Evolutionary conservation across 1,140 invertebrate species (phyloP), one percentile per base, ranked within the genome.

Genomic region (Eulimnadia texana): DNA sequence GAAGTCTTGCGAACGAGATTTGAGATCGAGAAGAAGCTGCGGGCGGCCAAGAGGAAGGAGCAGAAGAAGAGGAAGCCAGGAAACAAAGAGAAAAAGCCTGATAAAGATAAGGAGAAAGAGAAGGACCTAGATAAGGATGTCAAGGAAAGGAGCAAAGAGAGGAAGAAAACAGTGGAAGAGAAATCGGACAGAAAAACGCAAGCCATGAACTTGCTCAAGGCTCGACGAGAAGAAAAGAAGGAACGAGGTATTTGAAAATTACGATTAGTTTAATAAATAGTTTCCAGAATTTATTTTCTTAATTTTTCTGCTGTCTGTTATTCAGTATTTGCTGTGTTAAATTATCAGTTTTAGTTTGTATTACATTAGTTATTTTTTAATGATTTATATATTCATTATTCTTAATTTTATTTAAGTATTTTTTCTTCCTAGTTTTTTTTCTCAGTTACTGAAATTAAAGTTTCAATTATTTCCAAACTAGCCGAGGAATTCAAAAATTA

Each of bases 1-100:
- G 91, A 96, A 76, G 81, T 89, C 0, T 84, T 96, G 79, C 90
- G 90, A 71, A 95, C 88, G 3, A 80, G 85, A 70, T 97, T 95
- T 83, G 93, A 97, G 72, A 98, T 98, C 60, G 90, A 98, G 69
- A 86, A 93, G 63, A 98, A 98, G 71, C 72, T 98, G 6, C 79
- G 88, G 53, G 77, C 91, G 66, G 90, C 88, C 0, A 87, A 86
- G 59, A 90, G 91, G 63, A 83, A 85, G 47, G 87, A 90, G 72
- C 74, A 85, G 65, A 83, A 82, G 57, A 84, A 82, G 65, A 74
- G 76, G 62, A 78, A 78, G 60, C 54, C 58, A 63, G 66, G 59
- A 65, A 66, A 63, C 66, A 77, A 77, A 64, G 76, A 76, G 63
- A 72, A 72, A 50, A 72, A 76, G 58, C 69, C 74, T 62, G 66